Conservation (phyloP, 2,113 vertebrate species). For the Collichthys lucidus region DNA sequence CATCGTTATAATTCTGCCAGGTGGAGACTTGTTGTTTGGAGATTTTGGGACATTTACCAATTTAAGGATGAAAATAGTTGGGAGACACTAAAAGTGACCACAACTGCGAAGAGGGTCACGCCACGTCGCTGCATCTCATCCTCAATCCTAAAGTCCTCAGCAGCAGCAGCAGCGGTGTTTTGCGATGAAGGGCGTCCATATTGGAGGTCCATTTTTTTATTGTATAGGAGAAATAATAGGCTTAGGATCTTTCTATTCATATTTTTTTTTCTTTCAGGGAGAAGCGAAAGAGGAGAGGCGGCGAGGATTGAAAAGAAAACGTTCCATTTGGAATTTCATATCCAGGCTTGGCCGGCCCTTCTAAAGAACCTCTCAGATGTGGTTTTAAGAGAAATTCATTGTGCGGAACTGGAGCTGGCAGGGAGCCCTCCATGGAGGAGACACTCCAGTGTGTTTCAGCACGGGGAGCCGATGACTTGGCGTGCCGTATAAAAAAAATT, state of each 20-base stretch:
- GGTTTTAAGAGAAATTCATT: constrained; percentile 82
- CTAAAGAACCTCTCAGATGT: constrained; percentile 79
- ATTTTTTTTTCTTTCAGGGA: constrained; percentile 81
- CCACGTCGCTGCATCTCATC: constrained; percentile 42
- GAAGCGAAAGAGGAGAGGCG: constrained; percentile 65
- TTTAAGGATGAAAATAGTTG: constrained; percentile 57
- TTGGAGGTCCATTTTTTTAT: constrained; percentile 76
- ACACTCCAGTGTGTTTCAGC: constrained; percentile 71
- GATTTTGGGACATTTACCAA: constrained; percentile 41
- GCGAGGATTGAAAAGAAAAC: constrained; percentile 75
- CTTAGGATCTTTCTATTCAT: constrained; percentile 84
- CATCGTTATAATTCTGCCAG: constrained; percentile 49
- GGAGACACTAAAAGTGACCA: constrained; percentile 64
- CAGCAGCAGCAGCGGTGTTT: constrained; percentile 15
- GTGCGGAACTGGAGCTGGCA: constrained; percentile 81
- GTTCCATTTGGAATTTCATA: constrained; percentile 78
- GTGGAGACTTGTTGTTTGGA: constrained; percentile 48
- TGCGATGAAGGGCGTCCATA: constrained; percentile 64
- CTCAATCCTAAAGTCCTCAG: constrained; percentile 38
- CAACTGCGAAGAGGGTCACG: constrained; percentile 40
- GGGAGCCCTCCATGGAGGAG: constrained; percentile 70
- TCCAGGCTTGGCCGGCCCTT: constrained; percentile 76
- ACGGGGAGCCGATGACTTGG: constrained; percentile 69
- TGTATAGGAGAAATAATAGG: constrained; percentile 83
- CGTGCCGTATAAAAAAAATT: constrained; percentile 38